A percentile compares a stretch with the other conserved stretches of the same genome.
Evolutionary conservation across 2,888 invertebrate species (phyloP).

Genomic region (Calameuta filiformis): DNA sequence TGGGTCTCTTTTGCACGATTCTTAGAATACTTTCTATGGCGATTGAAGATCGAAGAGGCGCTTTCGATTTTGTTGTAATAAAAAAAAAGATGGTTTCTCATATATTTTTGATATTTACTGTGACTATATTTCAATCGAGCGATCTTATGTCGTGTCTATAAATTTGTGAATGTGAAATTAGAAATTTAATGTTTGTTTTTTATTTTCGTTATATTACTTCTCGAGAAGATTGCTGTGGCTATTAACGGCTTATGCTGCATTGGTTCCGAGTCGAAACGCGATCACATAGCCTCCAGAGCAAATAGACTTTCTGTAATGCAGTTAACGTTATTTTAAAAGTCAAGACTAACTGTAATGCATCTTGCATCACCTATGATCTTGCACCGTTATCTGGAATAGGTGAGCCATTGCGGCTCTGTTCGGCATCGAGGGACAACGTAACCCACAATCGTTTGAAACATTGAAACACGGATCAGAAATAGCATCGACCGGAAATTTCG

Average conservation of each 20-base stretch:
- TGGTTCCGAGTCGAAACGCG: neutral
- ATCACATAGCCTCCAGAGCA: neutral
- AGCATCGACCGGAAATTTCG: constrained; percentile 30
- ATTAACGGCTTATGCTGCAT: neutral
- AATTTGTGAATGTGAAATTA: neutral
- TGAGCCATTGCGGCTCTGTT: constrained; percentile 26
- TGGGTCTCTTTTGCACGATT: neutral
- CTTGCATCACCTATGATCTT: constrained; percentile 59
- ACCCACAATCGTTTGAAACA: constrained; percentile 8
- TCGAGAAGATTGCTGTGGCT: neutral
- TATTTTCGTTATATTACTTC: neutral
- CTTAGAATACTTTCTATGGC: neutral
- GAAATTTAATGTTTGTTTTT: neutral
- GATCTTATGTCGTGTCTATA: neutral
- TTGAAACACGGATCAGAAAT: constrained; percentile 22
- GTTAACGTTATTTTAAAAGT: neutral
- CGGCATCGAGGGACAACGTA: constrained; percentile 27
- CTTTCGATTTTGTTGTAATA: neutral
- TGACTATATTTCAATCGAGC: too few relatives aligned
- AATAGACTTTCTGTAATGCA: neutral
- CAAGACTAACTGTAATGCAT: constrained; percentile 55
- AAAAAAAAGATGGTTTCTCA: neutral
- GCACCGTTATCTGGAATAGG: constrained; percentile 53
- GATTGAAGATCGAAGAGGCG: neutral
- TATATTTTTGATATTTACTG: neutral